Evolutionary conservation across 1,140 invertebrate species (phyloP).

Genomic region (Drosophila ogumai): DNA sequence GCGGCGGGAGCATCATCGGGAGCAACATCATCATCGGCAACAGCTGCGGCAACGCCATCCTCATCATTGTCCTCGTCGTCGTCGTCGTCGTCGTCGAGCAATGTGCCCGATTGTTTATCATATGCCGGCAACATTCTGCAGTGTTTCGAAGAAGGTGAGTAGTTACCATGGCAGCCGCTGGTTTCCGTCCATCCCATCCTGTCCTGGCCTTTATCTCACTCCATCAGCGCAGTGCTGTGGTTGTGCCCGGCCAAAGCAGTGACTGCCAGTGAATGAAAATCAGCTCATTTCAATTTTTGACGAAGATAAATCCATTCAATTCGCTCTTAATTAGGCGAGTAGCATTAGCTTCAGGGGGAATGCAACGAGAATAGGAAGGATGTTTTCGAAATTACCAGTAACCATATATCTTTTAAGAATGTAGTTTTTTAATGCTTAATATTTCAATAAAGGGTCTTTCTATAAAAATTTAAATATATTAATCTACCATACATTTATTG

Average conservation of each 20-base stretch:
- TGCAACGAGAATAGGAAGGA: too few relatives aligned
- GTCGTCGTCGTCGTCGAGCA: slow-evolving; percentile 35
- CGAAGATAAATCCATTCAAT: slow-evolving; percentile 9
- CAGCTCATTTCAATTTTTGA: slow-evolving; percentile 8
- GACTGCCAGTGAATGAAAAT: slow-evolving; percentile 37
- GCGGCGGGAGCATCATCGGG: slow-evolving; percentile 34
- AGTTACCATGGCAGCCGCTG: slow-evolving; percentile 16
- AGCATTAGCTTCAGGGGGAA: neutral
- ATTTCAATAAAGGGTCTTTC: neutral
- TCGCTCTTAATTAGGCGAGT: slow-evolving; percentile 2
- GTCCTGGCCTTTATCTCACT: slow-evolving; percentile 3
- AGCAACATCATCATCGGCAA: slow-evolving; percentile 30
- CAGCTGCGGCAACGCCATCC: slow-evolving; percentile 33
- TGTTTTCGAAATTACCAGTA: neutral
- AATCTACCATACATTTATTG: neutral
- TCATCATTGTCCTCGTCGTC: slow-evolving; percentile 22
- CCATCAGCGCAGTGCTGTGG: slow-evolving; percentile 7
- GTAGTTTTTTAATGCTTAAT: too few relatives aligned
- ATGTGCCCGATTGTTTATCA: slow-evolving; percentile 87
- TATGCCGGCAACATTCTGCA: slow-evolving; percentile 93
- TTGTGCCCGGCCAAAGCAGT: neutral
- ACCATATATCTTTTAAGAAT: neutral
- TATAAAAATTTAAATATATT: neutral
- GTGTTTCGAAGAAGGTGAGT: slow-evolving; percentile 93
- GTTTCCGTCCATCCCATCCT: slow-evolving; percentile 11